phyloP scores from a whole-genome alignment of 2,888 invertebrate species.

The Bruchidius siliquastri region DNA sequence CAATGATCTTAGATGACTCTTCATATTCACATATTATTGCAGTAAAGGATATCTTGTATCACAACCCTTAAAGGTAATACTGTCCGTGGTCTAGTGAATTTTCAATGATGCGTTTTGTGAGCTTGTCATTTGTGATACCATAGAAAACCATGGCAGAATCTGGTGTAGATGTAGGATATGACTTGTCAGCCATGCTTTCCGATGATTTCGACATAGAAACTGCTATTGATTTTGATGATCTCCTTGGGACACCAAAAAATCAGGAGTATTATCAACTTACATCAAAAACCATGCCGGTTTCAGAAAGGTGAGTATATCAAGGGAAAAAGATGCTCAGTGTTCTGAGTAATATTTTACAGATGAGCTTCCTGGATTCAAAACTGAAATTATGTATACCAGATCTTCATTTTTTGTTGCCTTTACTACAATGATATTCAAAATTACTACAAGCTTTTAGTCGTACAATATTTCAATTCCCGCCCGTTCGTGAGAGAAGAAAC shows the following conservation, averaged over 20 bases:
- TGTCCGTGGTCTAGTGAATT: background rate
- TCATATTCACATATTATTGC: background rate
- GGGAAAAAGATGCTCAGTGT: constrained; percentile 10
- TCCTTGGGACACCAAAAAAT: constrained; percentile 51
- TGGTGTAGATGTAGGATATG: constrained; percentile 62
- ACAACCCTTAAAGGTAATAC: background rate
- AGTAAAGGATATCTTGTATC: background rate
- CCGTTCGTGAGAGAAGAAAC: too few relatives aligned
- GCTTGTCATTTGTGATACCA: constrained; percentile 15
- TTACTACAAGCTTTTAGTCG: too few relatives aligned
- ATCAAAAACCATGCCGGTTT: constrained; percentile 55
- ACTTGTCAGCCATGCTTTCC: constrained; percentile 52
- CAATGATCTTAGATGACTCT: too few relatives aligned
- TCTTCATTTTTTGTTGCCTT: too few relatives aligned
- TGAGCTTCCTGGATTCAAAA: too few relatives aligned
- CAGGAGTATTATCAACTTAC: constrained; percentile 62
- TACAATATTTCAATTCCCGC: too few relatives aligned
- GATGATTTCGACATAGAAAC: constrained; percentile 51
- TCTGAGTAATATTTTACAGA: too few relatives aligned
- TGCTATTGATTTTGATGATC: constrained; percentile 50
- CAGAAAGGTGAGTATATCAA: constrained; percentile 53
- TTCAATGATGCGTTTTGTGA: background rate
- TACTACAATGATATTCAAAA: too few relatives aligned
- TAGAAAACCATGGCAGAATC: constrained; percentile 52
- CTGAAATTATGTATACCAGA: too few relatives aligned